Conservation (phyloP, 2,113 vertebrate genomes). For the Climacteris rufus region DNA sequence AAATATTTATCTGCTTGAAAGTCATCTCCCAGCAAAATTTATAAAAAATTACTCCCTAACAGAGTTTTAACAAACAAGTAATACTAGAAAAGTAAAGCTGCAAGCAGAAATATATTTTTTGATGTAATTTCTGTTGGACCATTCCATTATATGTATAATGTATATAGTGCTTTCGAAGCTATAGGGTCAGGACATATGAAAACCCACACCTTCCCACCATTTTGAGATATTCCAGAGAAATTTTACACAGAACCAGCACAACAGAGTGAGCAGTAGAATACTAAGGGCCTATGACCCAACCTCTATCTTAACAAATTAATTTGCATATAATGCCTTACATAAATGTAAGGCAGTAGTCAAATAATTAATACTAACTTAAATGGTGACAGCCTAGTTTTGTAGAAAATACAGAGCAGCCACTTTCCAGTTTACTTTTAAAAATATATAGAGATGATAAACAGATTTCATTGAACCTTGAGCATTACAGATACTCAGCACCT, state of each 20-base stretch:
- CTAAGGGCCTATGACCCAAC: background rate
- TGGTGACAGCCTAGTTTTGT: background rate
- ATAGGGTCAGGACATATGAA: background rate
- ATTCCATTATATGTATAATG: background rate
- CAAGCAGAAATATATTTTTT: background rate
- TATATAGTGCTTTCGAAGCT: background rate
- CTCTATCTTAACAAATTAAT: background rate
- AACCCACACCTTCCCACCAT: fast-evolving
- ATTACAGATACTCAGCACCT: background rate
- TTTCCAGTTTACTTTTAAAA: background rate
- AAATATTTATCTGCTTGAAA: background rate
- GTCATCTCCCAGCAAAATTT: background rate
- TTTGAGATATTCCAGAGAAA: background rate
- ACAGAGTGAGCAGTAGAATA: background rate
- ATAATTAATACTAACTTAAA: background rate
- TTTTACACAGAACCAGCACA: background rate
- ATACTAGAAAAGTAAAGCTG: background rate
- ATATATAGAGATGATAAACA: background rate
- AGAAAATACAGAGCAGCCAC: background rate
- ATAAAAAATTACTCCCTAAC: background rate
- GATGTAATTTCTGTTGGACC: background rate
- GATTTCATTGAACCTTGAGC: background rate
- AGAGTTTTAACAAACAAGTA: background rate
- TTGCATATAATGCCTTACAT: background rate
- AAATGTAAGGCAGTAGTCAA: background rate